Evolutionary conservation across 2,113 vertebrate genomes (phyloP).

Genomic region (Pampusana beccarii): DNA sequence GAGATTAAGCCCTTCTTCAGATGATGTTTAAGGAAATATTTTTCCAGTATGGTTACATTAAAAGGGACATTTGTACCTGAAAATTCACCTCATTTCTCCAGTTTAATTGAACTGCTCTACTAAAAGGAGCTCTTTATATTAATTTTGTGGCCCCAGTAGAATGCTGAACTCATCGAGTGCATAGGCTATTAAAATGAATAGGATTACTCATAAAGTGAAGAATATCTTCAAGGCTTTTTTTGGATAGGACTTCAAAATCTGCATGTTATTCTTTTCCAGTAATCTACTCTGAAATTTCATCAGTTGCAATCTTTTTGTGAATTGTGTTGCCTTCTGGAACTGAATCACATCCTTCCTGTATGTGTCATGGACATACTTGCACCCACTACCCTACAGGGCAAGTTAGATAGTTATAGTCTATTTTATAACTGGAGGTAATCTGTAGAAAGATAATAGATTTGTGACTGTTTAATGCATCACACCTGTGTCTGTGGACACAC

Average conservation of each 20-base stretch:
- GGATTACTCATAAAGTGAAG: not conserved
- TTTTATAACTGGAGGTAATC: not conserved
- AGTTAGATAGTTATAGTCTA: not conserved
- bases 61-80: not conserved
- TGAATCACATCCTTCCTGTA: not conserved
- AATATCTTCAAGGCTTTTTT: fast-evolving
- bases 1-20: not conserved
- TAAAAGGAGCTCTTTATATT: not conserved
- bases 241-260: not conserved
- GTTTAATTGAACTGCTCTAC: not conserved
- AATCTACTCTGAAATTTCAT: not conserved
- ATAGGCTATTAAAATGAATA: not conserved
- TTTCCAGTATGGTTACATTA: not conserved
- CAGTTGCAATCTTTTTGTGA: fast-evolving
- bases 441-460: not conserved
- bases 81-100: not conserved
- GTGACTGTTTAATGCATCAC: not conserved
- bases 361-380: fast-evolving
- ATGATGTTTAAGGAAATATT: not conserved
- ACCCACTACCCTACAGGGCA: not conserved
- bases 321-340: not conserved
- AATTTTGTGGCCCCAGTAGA: not conserved
- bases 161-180: fast-evolving
- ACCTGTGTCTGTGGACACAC: not conserved
- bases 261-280: not conserved